Base-by-base conservation (phyloP, 2,888 invertebrate species). In the Tipula vernalis region DNA sequence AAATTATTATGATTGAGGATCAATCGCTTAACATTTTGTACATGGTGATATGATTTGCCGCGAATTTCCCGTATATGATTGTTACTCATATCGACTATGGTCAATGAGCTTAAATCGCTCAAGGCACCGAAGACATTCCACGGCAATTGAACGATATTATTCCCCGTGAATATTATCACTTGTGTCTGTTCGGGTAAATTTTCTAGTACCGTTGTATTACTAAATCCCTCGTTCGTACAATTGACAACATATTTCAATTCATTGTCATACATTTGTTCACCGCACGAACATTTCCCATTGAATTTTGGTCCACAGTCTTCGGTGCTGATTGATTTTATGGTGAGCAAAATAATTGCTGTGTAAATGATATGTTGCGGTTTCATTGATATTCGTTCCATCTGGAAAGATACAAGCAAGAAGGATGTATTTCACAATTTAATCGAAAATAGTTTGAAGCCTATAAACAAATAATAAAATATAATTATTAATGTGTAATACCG, bases 31-130 rank as follows among this genome's bases (percentile, higher is more conserved):
- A 96, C 96, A 88, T 93, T 93, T 86, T 93, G 92, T 0, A 96
- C 96, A 89, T 94, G 95, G 89, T 96, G 96, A 90, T 95, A 96
- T 0, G 95, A 92, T 90, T 96, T 95, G 1, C 96, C 96, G 87
- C 94, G 93, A 85, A 96, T 95, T 88, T 94, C 94, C 84, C 93
- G 91, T 83, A 96, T 96, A 15, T 93, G 92, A 90, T 96, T 96
- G 89, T 93, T 94, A 88, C 95, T 95, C 94, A 96, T 94, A 89
- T 96, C 96, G 83, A 96, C 94, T 4, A 94, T 92, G 88, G 93
- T 92, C 85, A 96, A 90, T 84, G 93, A 91, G 36, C 92, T 92
- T 87, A 94, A 93, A 86, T 92, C 92, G 87, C 93, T 93, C 41
- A 93, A 91, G 47, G 93, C 93, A 0, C 96, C 96, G 89, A 96